Evolutionary conservation across 2,113 vertebrate species (phyloP).

Genomic region (Tichodroma muraria): DNA sequence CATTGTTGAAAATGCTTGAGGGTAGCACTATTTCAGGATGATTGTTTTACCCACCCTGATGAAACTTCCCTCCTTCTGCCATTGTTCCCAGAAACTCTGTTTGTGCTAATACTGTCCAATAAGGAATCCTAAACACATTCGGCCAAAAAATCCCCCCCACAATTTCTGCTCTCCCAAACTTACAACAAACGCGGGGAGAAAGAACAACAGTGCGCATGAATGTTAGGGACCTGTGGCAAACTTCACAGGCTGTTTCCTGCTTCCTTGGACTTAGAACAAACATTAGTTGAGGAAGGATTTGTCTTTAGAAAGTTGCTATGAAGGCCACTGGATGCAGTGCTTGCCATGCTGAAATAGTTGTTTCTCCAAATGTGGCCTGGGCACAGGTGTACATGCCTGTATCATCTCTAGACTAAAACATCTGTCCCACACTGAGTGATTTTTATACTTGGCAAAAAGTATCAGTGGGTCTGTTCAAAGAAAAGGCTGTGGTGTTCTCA

Average conservation of each 20-base stretch:
- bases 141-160: too few relatives aligned
- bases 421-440: neutral
- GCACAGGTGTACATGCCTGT: neutral
- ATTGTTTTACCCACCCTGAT: neutral
- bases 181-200: neutral
- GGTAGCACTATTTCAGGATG: neutral
- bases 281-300: neutral
- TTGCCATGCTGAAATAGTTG: neutral
- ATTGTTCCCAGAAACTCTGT: neutral
- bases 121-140: neutral
- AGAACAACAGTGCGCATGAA: neutral
- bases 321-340: neutral
- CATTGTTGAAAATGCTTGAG: neutral
- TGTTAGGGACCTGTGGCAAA: neutral
- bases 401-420: neutral
- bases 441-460: neutral
- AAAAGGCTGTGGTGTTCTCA: neutral
- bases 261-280: neutral
- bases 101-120: neutral
- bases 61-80: neutral
- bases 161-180: neutral
- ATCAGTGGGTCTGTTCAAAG: neutral
- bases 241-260: neutral
- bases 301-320: neutral
- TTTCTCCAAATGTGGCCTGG: neutral